Percentiles rank a stretch among this genome's conserved stretches.
phyloP scores from a whole-genome alignment of 2,888 invertebrate genomes.

The Drosophila diplacantha region DNA sequence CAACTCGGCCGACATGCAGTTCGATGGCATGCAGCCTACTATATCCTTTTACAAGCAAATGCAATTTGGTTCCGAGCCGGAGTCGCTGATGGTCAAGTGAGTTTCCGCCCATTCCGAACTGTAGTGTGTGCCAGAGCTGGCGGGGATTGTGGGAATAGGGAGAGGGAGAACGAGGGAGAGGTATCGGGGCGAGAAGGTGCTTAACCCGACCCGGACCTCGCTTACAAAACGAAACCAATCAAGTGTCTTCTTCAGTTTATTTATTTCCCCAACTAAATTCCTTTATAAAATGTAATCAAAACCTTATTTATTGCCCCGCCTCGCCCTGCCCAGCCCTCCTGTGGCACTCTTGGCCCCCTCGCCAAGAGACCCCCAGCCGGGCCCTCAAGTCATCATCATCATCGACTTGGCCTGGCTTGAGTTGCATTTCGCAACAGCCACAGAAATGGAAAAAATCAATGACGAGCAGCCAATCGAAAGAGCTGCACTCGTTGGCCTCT shows the following conservation, averaged over 20 bases:
- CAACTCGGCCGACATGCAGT: slow-evolving; percentile 92
- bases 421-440: slow-evolving; percentile 60
- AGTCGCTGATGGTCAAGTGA: slow-evolving; percentile 60
- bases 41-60: slow-evolving; percentile 91
- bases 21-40: slow-evolving; percentile 95
- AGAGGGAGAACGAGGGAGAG: slow-evolving; percentile 1
- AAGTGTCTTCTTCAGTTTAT: slow-evolving; percentile 74
- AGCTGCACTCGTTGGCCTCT: slow-evolving; percentile 51
- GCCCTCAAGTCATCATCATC: slow-evolving; percentile 58
- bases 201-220: slow-evolving; percentile 54
- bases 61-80: slow-evolving; percentile 31
- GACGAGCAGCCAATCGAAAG: slow-evolving; percentile 50
- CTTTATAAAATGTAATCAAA: slow-evolving; percentile 74
- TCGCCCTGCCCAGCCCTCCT: neutral
- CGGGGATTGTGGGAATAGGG: slow-evolving; percentile 28
- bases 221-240: slow-evolving; percentile 75
- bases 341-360: slow-evolving; percentile 8
- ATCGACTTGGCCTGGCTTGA: slow-evolving; percentile 54
- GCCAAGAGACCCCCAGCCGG: slow-evolving; percentile 18
- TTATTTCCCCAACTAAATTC: slow-evolving; percentile 71
- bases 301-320: slow-evolving; percentile 71
- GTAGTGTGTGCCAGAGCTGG: slow-evolving; percentile 14
- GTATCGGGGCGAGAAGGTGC: slow-evolving; percentile 24
- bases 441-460: slow-evolving; percentile 63
- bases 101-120: slow-evolving; percentile 51